Evolutionary conservation across 2,113 vertebrate species (phyloP).

Genomic region (Lophius piscatorius): DNA sequence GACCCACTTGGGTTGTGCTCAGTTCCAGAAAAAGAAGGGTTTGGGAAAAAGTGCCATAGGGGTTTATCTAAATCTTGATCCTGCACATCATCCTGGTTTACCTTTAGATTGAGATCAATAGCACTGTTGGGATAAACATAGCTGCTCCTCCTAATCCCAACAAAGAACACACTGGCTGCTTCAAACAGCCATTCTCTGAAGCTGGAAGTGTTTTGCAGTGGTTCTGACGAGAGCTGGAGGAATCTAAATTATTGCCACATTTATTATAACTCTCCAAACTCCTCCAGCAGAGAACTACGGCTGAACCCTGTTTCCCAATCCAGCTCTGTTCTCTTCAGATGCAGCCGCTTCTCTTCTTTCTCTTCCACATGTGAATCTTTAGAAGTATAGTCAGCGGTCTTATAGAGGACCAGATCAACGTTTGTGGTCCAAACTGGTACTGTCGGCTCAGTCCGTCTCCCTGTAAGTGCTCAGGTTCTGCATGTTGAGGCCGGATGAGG

Average conservation of each 20-base stretch:
- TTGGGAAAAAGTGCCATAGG: neutral
- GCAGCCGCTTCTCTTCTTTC: constrained; percentile 46
- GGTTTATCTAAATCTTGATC: too few relatives aligned
- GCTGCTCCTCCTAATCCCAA: constrained; percentile 3
- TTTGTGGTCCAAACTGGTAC: too few relatives aligned
- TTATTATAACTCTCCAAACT: constrained; percentile 50
- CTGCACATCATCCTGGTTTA: neutral
- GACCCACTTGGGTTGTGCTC: neutral
- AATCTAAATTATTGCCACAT: constrained; percentile 69
- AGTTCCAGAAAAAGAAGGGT: neutral
- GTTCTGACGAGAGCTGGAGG: constrained; percentile 64
- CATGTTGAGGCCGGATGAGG: constrained; percentile 22
- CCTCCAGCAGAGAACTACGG: constrained; percentile 30
- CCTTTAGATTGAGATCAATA: neutral
- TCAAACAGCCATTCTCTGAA: constrained; percentile 26
- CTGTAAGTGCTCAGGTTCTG: constrained; percentile 36
- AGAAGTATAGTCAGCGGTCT: constrained; percentile 14
- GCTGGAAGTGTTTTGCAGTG: constrained; percentile 64
- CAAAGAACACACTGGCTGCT: constrained; percentile 8
- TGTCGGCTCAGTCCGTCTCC: constrained; percentile 49
- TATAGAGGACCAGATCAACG: too few relatives aligned
- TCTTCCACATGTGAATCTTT: constrained; percentile 23
- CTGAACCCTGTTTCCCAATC: constrained; percentile 44
- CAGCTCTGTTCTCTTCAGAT: constrained; percentile 30
- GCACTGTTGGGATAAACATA: neutral